Conservation (phyloP, 2,888 invertebrate genomes). For the Microplitis manilae region DNA sequence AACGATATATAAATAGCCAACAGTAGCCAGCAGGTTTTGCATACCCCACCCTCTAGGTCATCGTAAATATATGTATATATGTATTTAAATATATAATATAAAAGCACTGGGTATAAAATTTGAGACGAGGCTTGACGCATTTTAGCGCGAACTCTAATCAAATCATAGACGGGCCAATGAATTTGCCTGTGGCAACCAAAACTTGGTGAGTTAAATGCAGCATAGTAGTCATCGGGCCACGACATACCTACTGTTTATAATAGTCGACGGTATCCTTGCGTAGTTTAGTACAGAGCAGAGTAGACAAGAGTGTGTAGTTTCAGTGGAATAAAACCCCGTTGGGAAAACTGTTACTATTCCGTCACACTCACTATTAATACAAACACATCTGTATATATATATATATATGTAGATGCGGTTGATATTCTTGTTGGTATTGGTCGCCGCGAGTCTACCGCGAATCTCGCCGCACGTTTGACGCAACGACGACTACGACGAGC, state of each 20-base stretch:
- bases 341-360: conserved; percentile 23
- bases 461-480: conserved; percentile 33
- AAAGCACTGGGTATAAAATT: background rate
- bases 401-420: background rate
- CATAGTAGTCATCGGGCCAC: conserved; percentile 11
- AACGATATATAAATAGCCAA: background rate
- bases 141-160: conserved; percentile 28
- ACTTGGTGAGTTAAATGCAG: conserved; percentile 34
- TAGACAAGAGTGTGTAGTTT: background rate
- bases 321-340: background rate
- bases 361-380: background rate
- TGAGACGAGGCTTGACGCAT: conserved; percentile 6
- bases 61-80: background rate
- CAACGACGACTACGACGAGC: conserved; percentile 19
- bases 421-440: conserved; percentile 20
- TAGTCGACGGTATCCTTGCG: background rate
- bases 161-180: conserved; percentile 36
- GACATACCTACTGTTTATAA: background rate
- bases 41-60: background rate
- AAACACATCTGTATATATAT: background rate
- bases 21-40: background rate
- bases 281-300: background rate
- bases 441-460: conserved; percentile 24
- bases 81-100: background rate
- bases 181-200: conserved; percentile 30